phyloP scores from a whole-genome alignment of 2,797 vertebrate species.

The Chelmon rostratus region DNA sequence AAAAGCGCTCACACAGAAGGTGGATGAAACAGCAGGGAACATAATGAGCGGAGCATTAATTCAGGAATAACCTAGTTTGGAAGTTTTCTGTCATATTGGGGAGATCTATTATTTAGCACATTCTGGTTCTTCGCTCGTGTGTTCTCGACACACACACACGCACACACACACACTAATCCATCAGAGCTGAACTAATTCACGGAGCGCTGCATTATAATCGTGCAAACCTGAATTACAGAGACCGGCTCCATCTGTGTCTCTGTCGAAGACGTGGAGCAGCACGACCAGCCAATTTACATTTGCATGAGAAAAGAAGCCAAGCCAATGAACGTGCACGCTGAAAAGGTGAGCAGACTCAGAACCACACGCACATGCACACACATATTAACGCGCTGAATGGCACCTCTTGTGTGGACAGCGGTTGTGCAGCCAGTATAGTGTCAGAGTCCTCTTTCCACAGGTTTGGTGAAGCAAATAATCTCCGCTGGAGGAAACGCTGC shows the following conservation, averaged over 20 bases:
- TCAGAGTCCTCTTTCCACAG: conserved; percentile 72
- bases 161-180: conserved; percentile 44
- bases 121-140: conserved; percentile 25
- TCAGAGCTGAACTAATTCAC: conserved; percentile 61
- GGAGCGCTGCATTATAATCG: conserved; percentile 46
- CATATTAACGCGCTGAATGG: conserved; percentile 58
- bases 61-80: conserved; percentile 64
- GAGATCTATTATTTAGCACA: conserved; percentile 57
- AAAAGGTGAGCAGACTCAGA: conserved; percentile 71
- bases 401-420: conserved; percentile 74
- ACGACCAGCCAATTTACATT: conserved; percentile 61
- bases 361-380: conserved; percentile 23
- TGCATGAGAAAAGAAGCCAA: conserved; percentile 69
- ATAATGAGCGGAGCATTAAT: conserved; percentile 33
- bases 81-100: conserved; percentile 63
- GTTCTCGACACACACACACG: conserved; percentile 5
- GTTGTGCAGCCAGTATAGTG: conserved; percentile 58
- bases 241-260: conserved; percentile 62
- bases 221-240: conserved; percentile 56
- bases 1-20: conserved; percentile 20
- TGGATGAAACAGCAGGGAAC: background rate
- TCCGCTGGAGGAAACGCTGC: conserved; percentile 59
- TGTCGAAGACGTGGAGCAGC: conserved; percentile 47
- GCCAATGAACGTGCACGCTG: conserved; percentile 67
- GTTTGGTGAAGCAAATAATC: conserved; percentile 73